These are phyloP conservation scores for Sceloporus tristichus DNA, from an alignment of 2,113 vertebrate species.

Conservation along the genomic window DNA sequence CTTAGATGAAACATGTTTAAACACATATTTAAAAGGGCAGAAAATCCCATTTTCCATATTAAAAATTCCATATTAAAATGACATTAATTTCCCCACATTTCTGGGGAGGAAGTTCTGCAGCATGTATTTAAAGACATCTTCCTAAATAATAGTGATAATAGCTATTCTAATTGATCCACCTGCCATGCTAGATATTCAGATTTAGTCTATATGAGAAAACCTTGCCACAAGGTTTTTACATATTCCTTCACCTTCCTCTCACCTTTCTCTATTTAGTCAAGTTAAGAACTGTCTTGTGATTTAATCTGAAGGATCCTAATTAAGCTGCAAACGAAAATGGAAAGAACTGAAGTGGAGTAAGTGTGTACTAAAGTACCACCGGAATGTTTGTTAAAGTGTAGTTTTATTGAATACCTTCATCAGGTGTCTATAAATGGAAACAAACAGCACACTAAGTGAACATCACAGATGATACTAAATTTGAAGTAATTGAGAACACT, in stretches of 20 bases:
- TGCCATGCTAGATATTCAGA: background rate
- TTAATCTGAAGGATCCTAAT: background rate
- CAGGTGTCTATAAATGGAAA: constrained; percentile 20
- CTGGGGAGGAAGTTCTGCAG: background rate
- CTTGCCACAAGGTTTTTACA: background rate
- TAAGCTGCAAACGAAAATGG: background rate
- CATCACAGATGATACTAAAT: background rate
- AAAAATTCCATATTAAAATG: background rate
- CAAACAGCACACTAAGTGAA: background rate
- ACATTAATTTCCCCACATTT: too few species aligned
- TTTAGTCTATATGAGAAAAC: background rate
- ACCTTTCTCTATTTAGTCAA: background rate
- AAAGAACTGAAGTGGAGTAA: background rate
- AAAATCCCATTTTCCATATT: background rate
- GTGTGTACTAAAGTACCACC: background rate
- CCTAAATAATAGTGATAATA: background rate
- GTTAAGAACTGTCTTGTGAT: background rate
- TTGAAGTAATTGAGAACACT: background rate
- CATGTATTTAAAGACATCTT: background rate
- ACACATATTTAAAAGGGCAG: too few species aligned
- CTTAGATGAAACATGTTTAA: background rate
- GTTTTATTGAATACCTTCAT: background rate
- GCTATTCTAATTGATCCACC: background rate
- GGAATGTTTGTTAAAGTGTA: background rate
- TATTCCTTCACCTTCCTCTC: background rate